Evolutionary conservation across 2,888 invertebrate species (phyloP).

Genomic region (Tipula lateralis): DNA sequence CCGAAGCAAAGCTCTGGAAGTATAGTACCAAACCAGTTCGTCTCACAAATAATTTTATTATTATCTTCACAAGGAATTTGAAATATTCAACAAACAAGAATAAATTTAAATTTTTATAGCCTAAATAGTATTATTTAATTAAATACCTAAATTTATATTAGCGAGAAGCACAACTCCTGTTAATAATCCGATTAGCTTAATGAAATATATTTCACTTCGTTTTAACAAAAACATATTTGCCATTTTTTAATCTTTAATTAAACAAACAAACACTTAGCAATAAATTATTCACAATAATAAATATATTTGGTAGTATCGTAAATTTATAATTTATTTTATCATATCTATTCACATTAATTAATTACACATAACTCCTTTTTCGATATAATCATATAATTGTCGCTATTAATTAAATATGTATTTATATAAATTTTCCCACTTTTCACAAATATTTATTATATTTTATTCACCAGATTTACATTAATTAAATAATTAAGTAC

Average conservation of each 20-base stretch:
- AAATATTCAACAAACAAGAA: background rate
- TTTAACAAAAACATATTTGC: slow-evolving; percentile 1
- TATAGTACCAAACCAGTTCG: too few species aligned
- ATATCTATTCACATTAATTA: background rate
- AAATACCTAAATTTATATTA: background rate
- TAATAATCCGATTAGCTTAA: slow-evolving; percentile 16
- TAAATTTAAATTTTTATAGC: background rate
- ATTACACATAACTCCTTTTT: too few species aligned
- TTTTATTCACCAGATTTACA: background rate
- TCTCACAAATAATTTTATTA: too few species aligned
- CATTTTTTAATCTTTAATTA: background rate
- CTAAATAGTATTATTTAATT: background rate
- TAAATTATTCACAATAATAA: background rate
- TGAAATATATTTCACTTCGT: background rate
- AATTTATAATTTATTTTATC: background rate
- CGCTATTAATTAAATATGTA: too few species aligned
- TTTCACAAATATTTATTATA: too few species aligned
- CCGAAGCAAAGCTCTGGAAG: too few species aligned
- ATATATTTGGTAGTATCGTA: background rate
- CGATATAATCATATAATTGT: too few species aligned
- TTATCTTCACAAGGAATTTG: too few species aligned
- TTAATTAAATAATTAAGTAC: background rate
- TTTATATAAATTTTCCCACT: too few species aligned
- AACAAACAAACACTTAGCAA: background rate
- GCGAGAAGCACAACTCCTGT: background rate